phyloP scores from a whole-genome alignment of 1,140 invertebrate species.

The Pachypsylla venusta region DNA sequence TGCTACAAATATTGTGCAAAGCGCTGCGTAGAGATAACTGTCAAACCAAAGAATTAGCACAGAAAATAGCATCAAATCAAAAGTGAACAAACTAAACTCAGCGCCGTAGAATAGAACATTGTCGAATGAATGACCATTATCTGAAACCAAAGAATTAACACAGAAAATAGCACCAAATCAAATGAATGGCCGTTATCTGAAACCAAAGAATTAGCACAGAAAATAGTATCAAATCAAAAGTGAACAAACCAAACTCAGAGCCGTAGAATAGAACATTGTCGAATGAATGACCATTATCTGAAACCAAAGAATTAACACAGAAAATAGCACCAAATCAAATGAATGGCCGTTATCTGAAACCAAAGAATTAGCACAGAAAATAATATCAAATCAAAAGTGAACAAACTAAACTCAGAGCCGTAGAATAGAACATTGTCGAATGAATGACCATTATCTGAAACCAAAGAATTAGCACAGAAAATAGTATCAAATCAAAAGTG shows the following conservation, averaged over 20 bases:
- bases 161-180: slow-evolving; percentile 49
- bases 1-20: slow-evolving; percentile 40
- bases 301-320: too few relatives aligned
- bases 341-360: too few relatives aligned
- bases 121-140: slow-evolving; percentile 53
- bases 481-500: slow-evolving; percentile 56
- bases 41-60: slow-evolving; percentile 38
- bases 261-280: slow-evolving; percentile 52
- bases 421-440: slow-evolving; percentile 53
- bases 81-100: slow-evolving; percentile 51
- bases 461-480: slow-evolving; percentile 35
- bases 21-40: slow-evolving; percentile 44
- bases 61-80: slow-evolving; percentile 60
- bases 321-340: too few relatives aligned
- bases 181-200: slow-evolving; percentile 54
- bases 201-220: too few relatives aligned
- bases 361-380: too few relatives aligned
- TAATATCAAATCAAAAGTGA: slow-evolving; percentile 54
- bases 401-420: slow-evolving; percentile 55
- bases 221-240: slow-evolving; percentile 60
- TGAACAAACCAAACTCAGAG: slow-evolving; percentile 51
- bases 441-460: slow-evolving; percentile 48
- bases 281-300: slow-evolving; percentile 55
- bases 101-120: slow-evolving; percentile 54
- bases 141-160: slow-evolving; percentile 38